Conservation (phyloP, 2,113 vertebrate species). For the Oxyura jamaicensis region DNA sequence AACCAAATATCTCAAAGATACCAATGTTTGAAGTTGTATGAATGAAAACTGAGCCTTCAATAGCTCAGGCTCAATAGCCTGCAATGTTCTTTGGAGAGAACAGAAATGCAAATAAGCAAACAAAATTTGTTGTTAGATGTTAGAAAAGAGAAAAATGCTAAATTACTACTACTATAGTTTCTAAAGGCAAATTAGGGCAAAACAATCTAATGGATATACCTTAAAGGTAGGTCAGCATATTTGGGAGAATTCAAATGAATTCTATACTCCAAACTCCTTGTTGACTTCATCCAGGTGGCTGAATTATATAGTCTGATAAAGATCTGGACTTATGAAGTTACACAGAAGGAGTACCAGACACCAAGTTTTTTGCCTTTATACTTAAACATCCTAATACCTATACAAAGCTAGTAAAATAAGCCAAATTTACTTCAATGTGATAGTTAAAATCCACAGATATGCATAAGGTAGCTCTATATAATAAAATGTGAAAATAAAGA, state of each 20-base stretch:
- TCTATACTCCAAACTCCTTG: not conserved
- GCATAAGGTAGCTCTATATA: not conserved
- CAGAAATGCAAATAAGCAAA: not conserved
- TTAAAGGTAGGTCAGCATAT: not conserved
- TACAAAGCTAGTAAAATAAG: not conserved
- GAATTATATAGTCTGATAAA: not conserved
- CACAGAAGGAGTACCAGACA: not conserved
- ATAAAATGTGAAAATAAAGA: not conserved
- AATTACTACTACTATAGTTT: not conserved
- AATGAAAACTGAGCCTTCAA: not conserved
- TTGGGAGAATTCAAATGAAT: not conserved
- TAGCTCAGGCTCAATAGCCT: too few species aligned
- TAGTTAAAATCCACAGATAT: not conserved
- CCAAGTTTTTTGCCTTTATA: not conserved
- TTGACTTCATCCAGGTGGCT: not conserved
- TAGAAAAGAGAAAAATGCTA: not conserved
- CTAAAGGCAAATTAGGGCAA: not conserved
- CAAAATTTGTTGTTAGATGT: not conserved
- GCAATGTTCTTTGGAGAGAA: not conserved
- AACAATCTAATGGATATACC: not conserved
- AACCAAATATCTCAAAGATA: not conserved
- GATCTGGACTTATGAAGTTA: not conserved
- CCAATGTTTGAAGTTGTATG: not conserved
- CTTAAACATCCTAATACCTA: not conserved
- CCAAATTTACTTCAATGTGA: not conserved